A percentile compares a stretch with the other conserved stretches of the same genome.
Evolutionary conservation across 2,113 vertebrate species (phyloP).

Genomic region (Hydropotes inermis): DNA sequence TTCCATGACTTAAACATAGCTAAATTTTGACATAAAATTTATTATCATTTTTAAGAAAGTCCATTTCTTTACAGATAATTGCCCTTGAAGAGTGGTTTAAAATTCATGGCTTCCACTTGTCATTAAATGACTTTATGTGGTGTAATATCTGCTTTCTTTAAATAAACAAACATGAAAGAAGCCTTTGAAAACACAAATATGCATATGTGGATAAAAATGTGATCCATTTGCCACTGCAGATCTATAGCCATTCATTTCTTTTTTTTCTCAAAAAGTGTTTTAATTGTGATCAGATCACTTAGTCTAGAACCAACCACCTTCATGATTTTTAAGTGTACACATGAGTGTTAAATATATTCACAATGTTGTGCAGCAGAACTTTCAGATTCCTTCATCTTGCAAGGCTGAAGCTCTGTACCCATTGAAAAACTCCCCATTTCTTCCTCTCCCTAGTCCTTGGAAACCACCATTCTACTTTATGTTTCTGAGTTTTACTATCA

Average conservation of each 20-base stretch:
- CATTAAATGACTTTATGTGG: background rate
- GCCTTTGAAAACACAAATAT: background rate
- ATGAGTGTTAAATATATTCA: background rate
- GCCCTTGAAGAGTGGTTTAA: background rate
- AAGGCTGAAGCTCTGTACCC: background rate
- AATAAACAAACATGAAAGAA: background rate
- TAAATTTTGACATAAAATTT: background rate
- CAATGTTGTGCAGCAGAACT: background rate
- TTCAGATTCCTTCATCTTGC: background rate
- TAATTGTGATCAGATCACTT: background rate
- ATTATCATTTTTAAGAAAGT: background rate
- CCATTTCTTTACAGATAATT: background rate
- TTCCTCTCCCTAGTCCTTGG: background rate
- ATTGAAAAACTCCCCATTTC: background rate
- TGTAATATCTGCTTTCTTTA: background rate
- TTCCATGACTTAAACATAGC: constrained; percentile 2
- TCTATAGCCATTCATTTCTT: background rate
- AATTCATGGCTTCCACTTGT: background rate
- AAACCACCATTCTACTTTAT: background rate
- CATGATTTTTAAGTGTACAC: background rate
- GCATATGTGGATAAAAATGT: background rate
- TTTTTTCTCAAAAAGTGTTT: background rate
- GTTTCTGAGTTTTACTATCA: background rate
- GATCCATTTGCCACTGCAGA: background rate
- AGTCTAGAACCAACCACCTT: background rate